phyloP scores from a whole-genome alignment of 2,797 vertebrate genomes.

The Thalassophryne amazonica region DNA sequence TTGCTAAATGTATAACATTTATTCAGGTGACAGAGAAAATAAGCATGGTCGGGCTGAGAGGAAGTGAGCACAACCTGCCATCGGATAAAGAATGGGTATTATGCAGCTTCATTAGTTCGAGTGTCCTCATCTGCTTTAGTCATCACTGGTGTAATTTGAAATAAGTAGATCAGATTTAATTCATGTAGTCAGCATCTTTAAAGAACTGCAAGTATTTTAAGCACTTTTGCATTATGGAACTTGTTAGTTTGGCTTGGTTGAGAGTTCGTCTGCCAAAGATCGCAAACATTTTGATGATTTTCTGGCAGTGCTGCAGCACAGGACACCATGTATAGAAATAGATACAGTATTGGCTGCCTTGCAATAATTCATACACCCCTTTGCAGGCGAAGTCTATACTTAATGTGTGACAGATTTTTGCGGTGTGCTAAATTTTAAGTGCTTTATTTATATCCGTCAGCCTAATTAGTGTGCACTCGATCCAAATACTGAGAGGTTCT shows the following conservation, averaged over 20 bases:
- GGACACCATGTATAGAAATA: conserved; percentile 15
- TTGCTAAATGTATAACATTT: too few species aligned
- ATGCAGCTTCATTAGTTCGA: not conserved
- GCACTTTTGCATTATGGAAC: conserved; percentile 5
- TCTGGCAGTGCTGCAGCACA: conserved; percentile 21
- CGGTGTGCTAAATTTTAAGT: conserved; percentile 46
- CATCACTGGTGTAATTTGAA: conserved; percentile 4
- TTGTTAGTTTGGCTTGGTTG: conserved; percentile 11
- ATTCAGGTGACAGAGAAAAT: conserved; percentile 29
- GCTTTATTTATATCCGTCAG: conserved; percentile 69
- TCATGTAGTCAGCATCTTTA: too few species aligned
- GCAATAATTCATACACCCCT: conserved; percentile 16
- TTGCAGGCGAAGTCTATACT: conserved; percentile 29
- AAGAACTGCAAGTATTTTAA: not conserved
- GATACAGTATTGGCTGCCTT: conserved; percentile 17
- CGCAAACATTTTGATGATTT: conserved; percentile 31
- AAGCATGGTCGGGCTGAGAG: not conserved
- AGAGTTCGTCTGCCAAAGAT: conserved; percentile 11
- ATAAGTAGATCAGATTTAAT: not conserved
- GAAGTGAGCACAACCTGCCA: not conserved
- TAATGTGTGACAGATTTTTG: conserved; percentile 21
- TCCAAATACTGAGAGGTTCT: conserved; percentile 70
- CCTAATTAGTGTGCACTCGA: conserved; percentile 62
- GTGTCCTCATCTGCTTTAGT: not conserved
- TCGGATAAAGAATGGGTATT: not conserved